Evolutionary conservation across 1,140 invertebrate species (phyloP), one percentile per base, ranked within the genome.

Genomic region (Trichonephila clavipes): DNA sequence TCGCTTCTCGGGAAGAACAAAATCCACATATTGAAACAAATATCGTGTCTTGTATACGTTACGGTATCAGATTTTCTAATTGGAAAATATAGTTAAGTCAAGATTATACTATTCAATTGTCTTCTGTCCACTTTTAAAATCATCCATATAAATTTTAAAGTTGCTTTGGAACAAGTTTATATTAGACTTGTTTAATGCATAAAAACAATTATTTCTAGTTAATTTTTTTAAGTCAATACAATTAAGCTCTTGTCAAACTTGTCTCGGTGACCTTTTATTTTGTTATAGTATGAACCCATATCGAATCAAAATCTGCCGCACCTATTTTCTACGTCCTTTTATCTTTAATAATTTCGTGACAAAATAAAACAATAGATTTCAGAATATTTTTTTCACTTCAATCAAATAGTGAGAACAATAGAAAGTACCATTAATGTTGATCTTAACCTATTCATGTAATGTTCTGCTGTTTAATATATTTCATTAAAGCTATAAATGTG

Each of bases 341-440:
- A 18, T 77, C 24, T 40, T 28, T 24, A 40, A 77, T 19, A 77
- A 34, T 34, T 34, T 16, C 28, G 14, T 18, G 69, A 16, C 16
- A 77, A 77, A 77, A 77, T 77, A 34, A 77, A 77, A 77, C 7
- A 40, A 3, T 28, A 6, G n/a, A 24, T 24, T 77, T 77, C 69
- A 34, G 24, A 34, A 19, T 77, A 34, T 40, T 28, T 72, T 24
- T 72, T 28, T 77, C 34, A 2, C 18, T 18, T 77, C 24, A 77
- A 77, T 34, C 69, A 77, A 77, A 24, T 18, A 34, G 8, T 10
- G 16, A 6, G 69, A 77, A 77, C 69, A 77, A 77, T 77, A 34
- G 69, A 77, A 77, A 77, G 69, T 77, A 40, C 69, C 28, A 77
- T 77, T 24, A 77, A 77, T 77, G 69, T 18, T 77, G 24, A 77